Percentiles rank a stretch among this genome's conserved stretches.
phyloP scores from a whole-genome alignment of 2,797 vertebrate genomes.

The Danio tinwini region DNA sequence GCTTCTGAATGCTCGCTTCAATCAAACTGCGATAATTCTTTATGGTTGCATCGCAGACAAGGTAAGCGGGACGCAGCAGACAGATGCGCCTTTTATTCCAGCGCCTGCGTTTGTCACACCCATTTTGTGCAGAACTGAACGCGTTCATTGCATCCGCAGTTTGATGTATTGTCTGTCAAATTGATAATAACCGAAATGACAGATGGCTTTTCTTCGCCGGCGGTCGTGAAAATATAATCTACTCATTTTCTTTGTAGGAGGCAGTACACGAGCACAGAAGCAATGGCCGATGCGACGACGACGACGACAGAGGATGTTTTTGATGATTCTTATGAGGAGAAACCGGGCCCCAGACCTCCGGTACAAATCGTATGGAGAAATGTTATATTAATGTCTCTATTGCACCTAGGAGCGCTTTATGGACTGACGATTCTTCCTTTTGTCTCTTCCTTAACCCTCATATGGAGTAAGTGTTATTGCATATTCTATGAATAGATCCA shows the following conservation, averaged over 20 bases:
- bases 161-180: constrained; percentile 1
- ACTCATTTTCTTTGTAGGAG: constrained; percentile 56
- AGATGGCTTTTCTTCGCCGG: not conserved
- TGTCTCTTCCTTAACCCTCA: constrained; percentile 77
- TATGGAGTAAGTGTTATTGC: constrained; percentile 82
- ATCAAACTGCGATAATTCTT: constrained; percentile 13
- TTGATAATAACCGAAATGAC: not conserved
- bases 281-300: constrained; percentile 47
- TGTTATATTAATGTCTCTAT: constrained; percentile 87
- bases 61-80: constrained; percentile 33
- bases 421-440: constrained; percentile 78
- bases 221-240: constrained; percentile 64
- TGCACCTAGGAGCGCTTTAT: constrained; percentile 83
- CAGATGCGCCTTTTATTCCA: not conserved
- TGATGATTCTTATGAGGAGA: constrained; percentile 86
- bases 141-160: not conserved
- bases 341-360: constrained; percentile 80
- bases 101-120: constrained; percentile 9
- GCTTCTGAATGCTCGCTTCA: constrained; percentile 3
- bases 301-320: constrained; percentile 80
- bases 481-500: not conserved
- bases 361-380: constrained; percentile 90
- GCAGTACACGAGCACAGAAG: constrained; percentile 62
- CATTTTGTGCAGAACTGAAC: constrained; percentile 14
- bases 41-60: constrained; percentile 28